These are phyloP conservation scores for Meliscaeva auricollis DNA, from an alignment of 2,888 invertebrate species.

Conservation along the genomic window DNA sequence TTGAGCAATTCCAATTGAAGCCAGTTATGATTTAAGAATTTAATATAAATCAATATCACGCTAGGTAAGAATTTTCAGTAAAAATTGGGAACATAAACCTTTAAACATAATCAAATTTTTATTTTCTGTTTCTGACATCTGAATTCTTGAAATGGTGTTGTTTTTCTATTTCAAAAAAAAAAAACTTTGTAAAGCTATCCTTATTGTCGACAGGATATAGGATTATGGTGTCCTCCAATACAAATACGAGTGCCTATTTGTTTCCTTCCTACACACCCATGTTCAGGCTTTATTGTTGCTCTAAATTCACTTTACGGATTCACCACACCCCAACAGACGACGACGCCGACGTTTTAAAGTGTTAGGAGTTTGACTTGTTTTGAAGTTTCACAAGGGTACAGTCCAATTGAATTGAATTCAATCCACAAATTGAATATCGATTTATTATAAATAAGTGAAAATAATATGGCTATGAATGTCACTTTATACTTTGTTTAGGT, in stretches of 20 bases:
- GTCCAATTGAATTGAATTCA: neutral
- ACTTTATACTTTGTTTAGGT: neutral
- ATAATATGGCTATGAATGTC: constrained; percentile 7
- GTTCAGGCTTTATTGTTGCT: neutral
- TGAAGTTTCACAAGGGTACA: neutral
- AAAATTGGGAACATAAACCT: too few species aligned
- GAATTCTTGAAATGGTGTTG: neutral
- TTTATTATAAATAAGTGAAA: constrained; percentile 8
- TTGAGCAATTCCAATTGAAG: neutral
- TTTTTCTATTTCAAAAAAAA: constrained; percentile 5
- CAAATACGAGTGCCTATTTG: too few species aligned
- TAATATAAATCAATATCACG: neutral
- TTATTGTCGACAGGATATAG: neutral
- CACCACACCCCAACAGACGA: constrained; percentile 17
- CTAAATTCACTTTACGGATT: neutral
- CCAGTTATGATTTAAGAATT: neutral
- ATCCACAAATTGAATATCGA: constrained; percentile 31
- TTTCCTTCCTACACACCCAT: too few species aligned
- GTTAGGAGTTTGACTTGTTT: neutral
- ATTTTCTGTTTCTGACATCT: constrained; percentile 7
- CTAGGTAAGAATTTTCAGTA: neutral
- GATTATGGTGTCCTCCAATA: neutral
- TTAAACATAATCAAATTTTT: too few species aligned
- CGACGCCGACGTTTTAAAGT: constrained; percentile 25
- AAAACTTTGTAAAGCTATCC: neutral